Conservation (phyloP, 2,113 vertebrate genomes). For the Hirundichthys speculiger region DNA sequence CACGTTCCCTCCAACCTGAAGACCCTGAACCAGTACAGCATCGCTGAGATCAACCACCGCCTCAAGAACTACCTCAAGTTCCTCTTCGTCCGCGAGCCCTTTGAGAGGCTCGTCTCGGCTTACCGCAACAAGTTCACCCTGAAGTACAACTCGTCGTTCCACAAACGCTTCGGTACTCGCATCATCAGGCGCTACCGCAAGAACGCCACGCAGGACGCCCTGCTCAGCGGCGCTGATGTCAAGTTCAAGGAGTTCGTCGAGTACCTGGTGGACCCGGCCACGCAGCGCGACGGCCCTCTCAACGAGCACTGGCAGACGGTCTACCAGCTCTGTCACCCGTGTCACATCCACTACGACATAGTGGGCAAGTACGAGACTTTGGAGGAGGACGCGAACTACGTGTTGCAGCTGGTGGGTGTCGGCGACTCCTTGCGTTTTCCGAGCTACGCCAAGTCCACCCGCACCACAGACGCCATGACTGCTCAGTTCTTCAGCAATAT, state of each 20-base stretch:
- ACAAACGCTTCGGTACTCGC: constrained; percentile 96
- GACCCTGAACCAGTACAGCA: constrained; percentile 97
- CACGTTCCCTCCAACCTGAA: constrained; percentile 94
- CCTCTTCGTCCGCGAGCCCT: constrained; percentile 96
- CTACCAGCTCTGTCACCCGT: constrained; percentile 94
- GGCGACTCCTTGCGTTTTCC: constrained; percentile 90
- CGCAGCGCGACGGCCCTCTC: constrained; percentile 92
- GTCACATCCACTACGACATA: constrained; percentile 97
- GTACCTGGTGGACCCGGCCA: constrained; percentile 92
- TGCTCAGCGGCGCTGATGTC: constrained; percentile 88
- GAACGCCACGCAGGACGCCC: constrained; percentile 92
- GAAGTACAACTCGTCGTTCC: constrained; percentile 98
- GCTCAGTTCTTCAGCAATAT: constrained; percentile 98
- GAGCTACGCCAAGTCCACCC: constrained; percentile 94
- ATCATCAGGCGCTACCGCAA: constrained; percentile 94
- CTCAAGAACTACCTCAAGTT: constrained; percentile 99
- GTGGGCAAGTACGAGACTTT: constrained; percentile 98
- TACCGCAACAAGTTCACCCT: constrained; percentile 99
- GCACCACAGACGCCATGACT: constrained; percentile 98
- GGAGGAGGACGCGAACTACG: constrained; percentile 92
- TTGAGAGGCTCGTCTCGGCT: constrained; percentile 95
- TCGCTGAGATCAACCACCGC: constrained; percentile 96
- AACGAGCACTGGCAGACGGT: constrained; percentile 99
- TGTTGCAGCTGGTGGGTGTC: constrained; percentile 89
- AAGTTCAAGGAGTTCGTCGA: constrained; percentile 94